Evolutionary conservation across 2,797 vertebrate genomes (phyloP), one percentile per base, ranked within the genome.

Genomic region (Ctenosaura bakeri): DNA sequence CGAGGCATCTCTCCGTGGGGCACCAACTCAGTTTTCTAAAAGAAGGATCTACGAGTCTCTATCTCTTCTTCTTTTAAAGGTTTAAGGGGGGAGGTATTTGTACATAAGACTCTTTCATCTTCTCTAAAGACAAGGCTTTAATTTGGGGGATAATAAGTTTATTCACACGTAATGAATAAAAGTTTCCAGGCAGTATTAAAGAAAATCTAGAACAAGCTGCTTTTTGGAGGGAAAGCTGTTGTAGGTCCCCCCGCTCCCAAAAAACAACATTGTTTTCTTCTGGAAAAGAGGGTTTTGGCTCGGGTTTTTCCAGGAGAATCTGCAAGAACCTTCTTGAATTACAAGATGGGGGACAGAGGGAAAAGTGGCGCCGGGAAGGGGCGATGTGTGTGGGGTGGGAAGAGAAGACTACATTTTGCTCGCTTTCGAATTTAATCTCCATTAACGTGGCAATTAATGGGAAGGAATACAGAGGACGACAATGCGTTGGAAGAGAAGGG

Each of bases 371-470:
- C 54, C 22, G 3, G 54, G 59, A 35, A 9, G 16, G 52, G 80
- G 64, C 46, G 22, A 1, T 35, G 1, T 24, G 73, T 12, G 6
- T 2, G 86, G 50, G n/a, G 8, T 24, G 54, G n/a, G 10, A 22
- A 12, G 42, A 14, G 56, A 42, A 66, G 46, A 4, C 18, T 1
- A n/a, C 73, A 29, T 74, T 69, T 50, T n/a, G 5, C 42, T 56
- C 14, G 16, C 54, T 81, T 74, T 18, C 20, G 64, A 74, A 88
- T 66, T 85, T 74, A 88, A 81, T 85, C 76, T 46, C 82, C 82
- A 80, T 62, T 29, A 50, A 73, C 6, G 74, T 13, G 46, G 59
- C 62, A 42, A 66, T 54, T 69, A 56, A 90, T 78, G 81, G 42
- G 73, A 78, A 79, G 24, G 14, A 24, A 69, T 18, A 35, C 4